Conservation (phyloP, 2,888 invertebrate species). For the Ecliptopera silaceata region DNA sequence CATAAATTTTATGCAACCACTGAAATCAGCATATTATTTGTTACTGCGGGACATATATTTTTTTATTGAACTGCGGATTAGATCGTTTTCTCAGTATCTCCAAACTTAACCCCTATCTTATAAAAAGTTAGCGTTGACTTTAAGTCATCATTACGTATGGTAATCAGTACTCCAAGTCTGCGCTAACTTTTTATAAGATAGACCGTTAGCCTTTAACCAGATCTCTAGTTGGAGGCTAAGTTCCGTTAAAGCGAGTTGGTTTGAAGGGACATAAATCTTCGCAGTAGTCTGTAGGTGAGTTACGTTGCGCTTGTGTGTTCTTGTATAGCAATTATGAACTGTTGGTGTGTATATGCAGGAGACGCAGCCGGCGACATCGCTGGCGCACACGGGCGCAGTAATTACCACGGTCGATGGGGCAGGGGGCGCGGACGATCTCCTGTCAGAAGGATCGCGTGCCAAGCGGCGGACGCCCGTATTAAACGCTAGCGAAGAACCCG, state of each 20-base stretch:
- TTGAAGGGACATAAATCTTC: constrained; percentile 18
- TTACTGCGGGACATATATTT: no score
- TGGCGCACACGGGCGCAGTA: constrained; percentile 72
- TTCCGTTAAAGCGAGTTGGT: neutral
- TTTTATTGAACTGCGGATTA: no score
- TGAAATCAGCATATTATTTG: neutral
- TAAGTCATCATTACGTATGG: no score
- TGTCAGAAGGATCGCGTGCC: constrained; percentile 80
- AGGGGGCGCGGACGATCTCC: constrained; percentile 74
- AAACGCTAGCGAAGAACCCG: constrained; percentile 81
- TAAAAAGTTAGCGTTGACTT: no score
- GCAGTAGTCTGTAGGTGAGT: constrained; percentile 12
- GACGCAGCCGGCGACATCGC: constrained; percentile 71
- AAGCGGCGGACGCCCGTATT: constrained; percentile 74
- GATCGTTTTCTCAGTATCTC: neutral
- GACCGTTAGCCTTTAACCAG: no score
- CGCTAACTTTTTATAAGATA: no score
- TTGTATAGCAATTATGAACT: constrained; percentile 47
- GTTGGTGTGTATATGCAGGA: constrained; percentile 35
- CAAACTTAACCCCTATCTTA: no score
- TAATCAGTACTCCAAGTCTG: no score
- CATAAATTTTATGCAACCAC: constrained; percentile 1
- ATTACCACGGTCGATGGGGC: constrained; percentile 73
- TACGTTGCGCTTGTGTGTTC: constrained; percentile 19
- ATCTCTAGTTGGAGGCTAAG: neutral